These are phyloP conservation scores for Pammene aurita DNA, from an alignment of 2,888 invertebrate genomes.

Conservation along the genomic window DNA sequence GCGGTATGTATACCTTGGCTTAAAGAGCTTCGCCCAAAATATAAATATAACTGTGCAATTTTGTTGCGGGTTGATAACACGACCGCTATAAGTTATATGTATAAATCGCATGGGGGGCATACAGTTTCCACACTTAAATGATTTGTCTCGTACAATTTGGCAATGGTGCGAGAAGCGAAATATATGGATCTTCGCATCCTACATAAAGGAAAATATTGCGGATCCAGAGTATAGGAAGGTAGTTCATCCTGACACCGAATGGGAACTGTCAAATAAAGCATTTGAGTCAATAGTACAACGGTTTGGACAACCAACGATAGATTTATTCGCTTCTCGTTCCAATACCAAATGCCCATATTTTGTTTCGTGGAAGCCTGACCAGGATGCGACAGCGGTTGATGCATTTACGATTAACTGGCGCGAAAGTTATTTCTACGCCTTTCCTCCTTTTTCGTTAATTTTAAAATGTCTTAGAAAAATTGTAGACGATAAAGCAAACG, in stretches of 20 bases:
- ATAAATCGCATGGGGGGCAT: slow-evolving; percentile 5
- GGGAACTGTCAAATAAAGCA: no score
- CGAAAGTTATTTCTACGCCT: not conserved
- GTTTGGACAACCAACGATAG: not conserved
- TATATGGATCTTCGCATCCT: not conserved
- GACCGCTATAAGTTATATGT: not conserved
- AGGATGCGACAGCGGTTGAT: no score
- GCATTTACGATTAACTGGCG: no score
- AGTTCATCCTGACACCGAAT: no score
- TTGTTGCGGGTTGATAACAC: slow-evolving; percentile 7
- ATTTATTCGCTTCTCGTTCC: not conserved
- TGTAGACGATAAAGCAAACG: not conserved
- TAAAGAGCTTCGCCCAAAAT: no score
- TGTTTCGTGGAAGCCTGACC: no score
- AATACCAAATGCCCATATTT: not conserved
- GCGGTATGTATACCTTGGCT: no score
- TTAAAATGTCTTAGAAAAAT: slow-evolving; percentile 5
- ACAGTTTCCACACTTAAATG: not conserved
- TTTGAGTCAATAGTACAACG: no score
- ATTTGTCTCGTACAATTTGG: slow-evolving; percentile 7
- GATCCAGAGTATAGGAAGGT: no score
- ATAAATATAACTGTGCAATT: not conserved
- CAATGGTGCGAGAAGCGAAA: slow-evolving; percentile 9
- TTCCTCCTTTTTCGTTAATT: not conserved
- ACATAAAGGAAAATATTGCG: not conserved